phyloP scores from a whole-genome alignment of 2,888 invertebrate genomes.

The Encarsia formosa region DNA sequence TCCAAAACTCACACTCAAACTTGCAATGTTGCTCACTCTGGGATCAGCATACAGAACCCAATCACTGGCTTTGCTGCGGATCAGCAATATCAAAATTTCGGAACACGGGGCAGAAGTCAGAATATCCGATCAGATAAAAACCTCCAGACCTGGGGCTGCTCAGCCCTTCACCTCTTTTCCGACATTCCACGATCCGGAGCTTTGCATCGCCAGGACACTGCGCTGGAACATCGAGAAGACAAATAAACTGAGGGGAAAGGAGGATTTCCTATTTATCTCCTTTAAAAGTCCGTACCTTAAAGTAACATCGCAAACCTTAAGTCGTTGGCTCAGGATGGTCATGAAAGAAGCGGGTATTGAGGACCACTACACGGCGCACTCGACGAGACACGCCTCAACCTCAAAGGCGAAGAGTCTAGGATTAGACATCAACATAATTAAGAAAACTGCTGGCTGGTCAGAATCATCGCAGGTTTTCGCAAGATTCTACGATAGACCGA shows the following conservation, averaged over 20 bases:
- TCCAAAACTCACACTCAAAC: background rate
- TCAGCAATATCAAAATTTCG: conserved; percentile 17
- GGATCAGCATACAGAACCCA: background rate
- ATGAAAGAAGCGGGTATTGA: too few relatives aligned
- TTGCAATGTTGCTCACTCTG: background rate
- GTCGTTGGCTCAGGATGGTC: background rate
- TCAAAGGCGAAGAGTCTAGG: conserved; percentile 2
- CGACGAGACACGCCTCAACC: background rate
- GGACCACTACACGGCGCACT: background rate
- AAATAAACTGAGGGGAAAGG: background rate
- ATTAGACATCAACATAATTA: background rate
- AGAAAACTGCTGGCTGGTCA: background rate
- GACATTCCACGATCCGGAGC: background rate
- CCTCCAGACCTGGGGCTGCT: background rate
- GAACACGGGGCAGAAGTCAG: conserved; percentile 1
- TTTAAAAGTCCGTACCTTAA: background rate
- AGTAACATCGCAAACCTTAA: background rate
- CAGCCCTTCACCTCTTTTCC: background rate
- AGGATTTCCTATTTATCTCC: background rate
- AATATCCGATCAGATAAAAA: background rate
- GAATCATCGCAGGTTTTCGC: background rate
- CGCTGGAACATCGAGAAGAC: background rate
- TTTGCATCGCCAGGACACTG: background rate
- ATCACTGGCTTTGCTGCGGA: conserved; percentile 16
- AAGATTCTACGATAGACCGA: background rate